Evolutionary conservation across 1,140 invertebrate genomes (phyloP).

Genomic region (Rhopalosiphum padi): DNA sequence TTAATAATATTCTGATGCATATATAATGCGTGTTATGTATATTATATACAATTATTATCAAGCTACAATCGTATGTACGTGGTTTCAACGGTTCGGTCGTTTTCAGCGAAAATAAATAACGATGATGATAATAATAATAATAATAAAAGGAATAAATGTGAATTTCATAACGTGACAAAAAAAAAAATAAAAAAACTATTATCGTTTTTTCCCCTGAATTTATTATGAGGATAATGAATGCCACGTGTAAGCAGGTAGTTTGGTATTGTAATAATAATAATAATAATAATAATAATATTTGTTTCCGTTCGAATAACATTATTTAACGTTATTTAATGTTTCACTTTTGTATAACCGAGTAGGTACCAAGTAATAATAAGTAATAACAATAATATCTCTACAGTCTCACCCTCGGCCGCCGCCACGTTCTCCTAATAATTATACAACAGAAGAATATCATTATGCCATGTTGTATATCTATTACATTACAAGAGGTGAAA

Average conservation of each 20-base stretch:
- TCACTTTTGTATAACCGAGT: neutral
- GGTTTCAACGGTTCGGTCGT: neutral
- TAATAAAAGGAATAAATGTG: neutral
- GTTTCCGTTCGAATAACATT: constrained; percentile 13
- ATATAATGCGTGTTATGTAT: neutral
- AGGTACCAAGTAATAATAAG: neutral
- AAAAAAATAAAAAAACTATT: neutral
- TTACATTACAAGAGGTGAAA: neutral
- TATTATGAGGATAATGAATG: constrained; percentile 13
- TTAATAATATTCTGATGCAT: neutral
- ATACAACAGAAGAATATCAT: constrained; percentile 1
- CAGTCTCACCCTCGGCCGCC: neutral
- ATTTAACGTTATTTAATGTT: constrained; percentile 14
- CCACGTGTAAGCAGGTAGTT: neutral
- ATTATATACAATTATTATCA: neutral
- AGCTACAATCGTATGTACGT: neutral
- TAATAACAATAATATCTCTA: constrained; percentile 3
- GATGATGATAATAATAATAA: neutral
- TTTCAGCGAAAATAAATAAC: neutral
- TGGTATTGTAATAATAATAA: neutral
- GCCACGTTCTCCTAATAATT: neutral
- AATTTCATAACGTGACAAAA: neutral
- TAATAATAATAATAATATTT: constrained; percentile 12
- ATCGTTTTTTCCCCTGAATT: constrained; percentile 9
- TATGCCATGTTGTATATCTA: neutral